These are phyloP conservation scores for Caradrina clavipalpis DNA, from an alignment of 2,888 invertebrate genomes.

Conservation along the genomic window DNA sequence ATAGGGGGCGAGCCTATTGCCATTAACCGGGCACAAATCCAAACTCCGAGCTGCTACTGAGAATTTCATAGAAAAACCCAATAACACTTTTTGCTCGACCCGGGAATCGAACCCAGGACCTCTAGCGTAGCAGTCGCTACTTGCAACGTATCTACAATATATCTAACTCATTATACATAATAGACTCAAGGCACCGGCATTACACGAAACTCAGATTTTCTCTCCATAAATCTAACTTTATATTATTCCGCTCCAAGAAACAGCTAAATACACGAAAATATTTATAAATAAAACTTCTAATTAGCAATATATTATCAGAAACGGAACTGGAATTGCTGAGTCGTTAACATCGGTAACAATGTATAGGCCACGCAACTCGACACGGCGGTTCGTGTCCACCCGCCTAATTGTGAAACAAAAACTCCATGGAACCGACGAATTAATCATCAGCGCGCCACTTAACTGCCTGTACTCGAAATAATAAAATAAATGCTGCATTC, in stretches of 20 bases:
- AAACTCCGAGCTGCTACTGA: too few relatives aligned
- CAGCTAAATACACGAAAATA: constrained; percentile 64
- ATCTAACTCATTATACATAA: constrained; percentile 31
- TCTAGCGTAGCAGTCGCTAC: too few relatives aligned
- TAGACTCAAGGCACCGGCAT: constrained; percentile 46
- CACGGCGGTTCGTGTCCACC: constrained; percentile 76
- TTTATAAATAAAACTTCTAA: constrained; percentile 77
- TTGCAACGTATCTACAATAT: constrained; percentile 10
- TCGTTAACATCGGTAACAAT: constrained; percentile 80
- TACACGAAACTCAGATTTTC: constrained; percentile 54
- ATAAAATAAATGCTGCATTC: constrained; percentile 77
- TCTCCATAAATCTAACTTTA: constrained; percentile 61
- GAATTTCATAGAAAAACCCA: too few relatives aligned
- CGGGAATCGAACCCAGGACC: too few relatives aligned
- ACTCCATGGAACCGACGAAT: constrained; percentile 86
- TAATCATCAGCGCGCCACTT: constrained; percentile 82
- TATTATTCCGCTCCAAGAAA: constrained; percentile 61
- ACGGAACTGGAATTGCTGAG: constrained; percentile 78
- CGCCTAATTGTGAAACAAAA: constrained; percentile 88
- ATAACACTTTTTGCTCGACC: too few relatives aligned
- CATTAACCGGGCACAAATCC: too few relatives aligned
- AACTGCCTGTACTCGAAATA: constrained; percentile 78
- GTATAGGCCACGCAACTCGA: constrained; percentile 82
- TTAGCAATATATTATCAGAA: constrained; percentile 83
- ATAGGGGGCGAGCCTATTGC: too few relatives aligned